Evolutionary conservation across 2,797 vertebrate species (phyloP).

Genomic region (Gorsachius magnificus): DNA sequence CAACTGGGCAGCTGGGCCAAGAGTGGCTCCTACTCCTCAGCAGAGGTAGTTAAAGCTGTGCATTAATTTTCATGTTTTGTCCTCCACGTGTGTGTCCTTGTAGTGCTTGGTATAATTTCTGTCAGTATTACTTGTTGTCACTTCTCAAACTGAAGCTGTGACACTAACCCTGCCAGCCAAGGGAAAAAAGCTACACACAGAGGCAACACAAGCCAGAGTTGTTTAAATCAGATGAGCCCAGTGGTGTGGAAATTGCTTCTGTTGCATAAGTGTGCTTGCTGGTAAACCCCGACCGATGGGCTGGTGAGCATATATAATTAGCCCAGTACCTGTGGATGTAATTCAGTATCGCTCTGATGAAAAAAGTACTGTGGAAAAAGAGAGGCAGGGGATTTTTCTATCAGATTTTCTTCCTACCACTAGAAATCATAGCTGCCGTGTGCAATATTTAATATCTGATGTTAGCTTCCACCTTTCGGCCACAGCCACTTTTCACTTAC

Average conservation of each 20-base stretch:
- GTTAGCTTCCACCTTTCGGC: slow-evolving; percentile 32
- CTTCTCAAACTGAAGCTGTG: slow-evolving; percentile 46
- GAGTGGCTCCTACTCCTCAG: background rate
- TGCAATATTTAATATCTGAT: slow-evolving; percentile 24
- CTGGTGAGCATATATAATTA: slow-evolving; percentile 18
- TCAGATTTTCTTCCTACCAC: background rate
- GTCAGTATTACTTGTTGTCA: slow-evolving; percentile 53
- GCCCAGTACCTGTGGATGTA: background rate
- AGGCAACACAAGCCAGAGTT: slow-evolving; percentile 45
- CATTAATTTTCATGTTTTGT: background rate
- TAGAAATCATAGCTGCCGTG: background rate
- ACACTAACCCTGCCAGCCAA: slow-evolving; percentile 58
- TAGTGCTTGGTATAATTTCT: background rate
- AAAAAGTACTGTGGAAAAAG: background rate
- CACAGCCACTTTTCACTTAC: slow-evolving; percentile 9
- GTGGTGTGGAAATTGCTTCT: slow-evolving; percentile 45
- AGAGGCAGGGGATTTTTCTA: background rate
- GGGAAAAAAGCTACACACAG: slow-evolving; percentile 45
- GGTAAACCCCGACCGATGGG: slow-evolving; percentile 12
- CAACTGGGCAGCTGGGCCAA: background rate
- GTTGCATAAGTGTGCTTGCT: slow-evolving; percentile 3
- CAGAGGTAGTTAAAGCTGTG: background rate
- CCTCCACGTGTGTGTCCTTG: slow-evolving; percentile 15
- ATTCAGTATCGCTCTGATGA: background rate
- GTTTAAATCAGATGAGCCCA: slow-evolving; percentile 68